Percentiles rank a stretch among this genome's conserved stretches.
These are phyloP conservation scores for Oriolus oriolus DNA, from an alignment of 2,113 vertebrate genomes.

Conservation along the genomic window DNA sequence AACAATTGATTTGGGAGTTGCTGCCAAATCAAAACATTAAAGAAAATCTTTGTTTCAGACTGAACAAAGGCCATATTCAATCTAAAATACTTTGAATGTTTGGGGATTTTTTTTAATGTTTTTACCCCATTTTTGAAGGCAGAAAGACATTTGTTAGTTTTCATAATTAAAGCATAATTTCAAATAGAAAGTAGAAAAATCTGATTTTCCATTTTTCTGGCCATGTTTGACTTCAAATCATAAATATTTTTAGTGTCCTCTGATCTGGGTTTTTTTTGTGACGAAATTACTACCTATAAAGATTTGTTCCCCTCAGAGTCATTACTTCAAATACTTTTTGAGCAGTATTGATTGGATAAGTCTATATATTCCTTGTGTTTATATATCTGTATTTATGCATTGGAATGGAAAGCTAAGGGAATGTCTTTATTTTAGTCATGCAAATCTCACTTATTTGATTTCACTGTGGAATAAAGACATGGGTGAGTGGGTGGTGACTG, in stretches of 20 bases:
- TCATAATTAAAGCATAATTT: neutral
- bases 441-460: neutral
- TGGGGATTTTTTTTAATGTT: neutral
- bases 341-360: neutral
- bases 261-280: neutral
- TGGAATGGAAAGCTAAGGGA: neutral
- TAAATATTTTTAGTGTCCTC: neutral
- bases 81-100: neutral
- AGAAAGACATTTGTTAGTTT: neutral
- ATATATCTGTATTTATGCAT: neutral
- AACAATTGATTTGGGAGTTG: neutral
- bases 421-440: neutral
- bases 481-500: neutral
- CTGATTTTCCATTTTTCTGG: neutral
- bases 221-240: neutral
- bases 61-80: neutral
- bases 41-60: neutral
- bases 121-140: neutral
- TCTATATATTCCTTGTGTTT: neutral
- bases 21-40: neutral
- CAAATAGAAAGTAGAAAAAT: neutral
- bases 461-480: neutral
- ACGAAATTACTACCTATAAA: neutral
- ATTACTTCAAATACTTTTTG: neutral
- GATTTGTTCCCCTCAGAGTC: neutral